Evolutionary conservation across 2,888 invertebrate species (phyloP).

Genomic region (Cerceris ruficornis): DNA sequence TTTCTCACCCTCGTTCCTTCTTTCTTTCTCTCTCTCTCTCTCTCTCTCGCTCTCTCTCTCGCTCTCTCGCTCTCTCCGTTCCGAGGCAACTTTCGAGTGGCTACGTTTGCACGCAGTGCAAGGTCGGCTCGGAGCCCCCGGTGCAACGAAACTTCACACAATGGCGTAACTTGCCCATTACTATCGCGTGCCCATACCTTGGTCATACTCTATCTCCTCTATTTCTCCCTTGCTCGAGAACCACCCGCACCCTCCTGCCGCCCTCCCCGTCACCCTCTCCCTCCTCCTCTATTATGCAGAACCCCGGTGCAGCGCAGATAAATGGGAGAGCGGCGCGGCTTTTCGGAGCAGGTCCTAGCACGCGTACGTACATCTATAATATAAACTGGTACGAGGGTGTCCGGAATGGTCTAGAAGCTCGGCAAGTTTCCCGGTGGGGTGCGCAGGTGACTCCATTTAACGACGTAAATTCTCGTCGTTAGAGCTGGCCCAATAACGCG

Average conservation of each 20-base stretch:
- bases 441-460: constrained; percentile 64
- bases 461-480: constrained; percentile 65
- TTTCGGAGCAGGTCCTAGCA: constrained; percentile 45
- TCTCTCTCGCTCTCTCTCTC: too few species aligned
- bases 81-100: constrained; percentile 12
- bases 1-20: constrained; percentile 6
- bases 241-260: neutral
- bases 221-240: constrained; percentile 40
- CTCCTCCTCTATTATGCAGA: constrained; percentile 55
- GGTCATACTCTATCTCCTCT: constrained; percentile 55
- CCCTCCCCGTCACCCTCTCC: neutral
- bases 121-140: constrained; percentile 42
- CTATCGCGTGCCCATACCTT: constrained; percentile 61
- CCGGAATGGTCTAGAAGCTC: constrained; percentile 34
- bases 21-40: constrained; percentile 21
- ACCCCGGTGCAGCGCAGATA: constrained; percentile 41
- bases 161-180: constrained; percentile 78
- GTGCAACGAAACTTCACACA: constrained; percentile 77
- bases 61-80: neutral
- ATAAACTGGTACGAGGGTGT: constrained; percentile 23
- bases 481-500: constrained; percentile 36
- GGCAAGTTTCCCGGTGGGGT: constrained; percentile 53
- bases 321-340: constrained; percentile 46
- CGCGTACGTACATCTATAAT: constrained; percentile 48
- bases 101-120: constrained; percentile 40